Base-by-base conservation (phyloP, 2,797 vertebrate species). In the Crocidura indochinensis region DNA sequence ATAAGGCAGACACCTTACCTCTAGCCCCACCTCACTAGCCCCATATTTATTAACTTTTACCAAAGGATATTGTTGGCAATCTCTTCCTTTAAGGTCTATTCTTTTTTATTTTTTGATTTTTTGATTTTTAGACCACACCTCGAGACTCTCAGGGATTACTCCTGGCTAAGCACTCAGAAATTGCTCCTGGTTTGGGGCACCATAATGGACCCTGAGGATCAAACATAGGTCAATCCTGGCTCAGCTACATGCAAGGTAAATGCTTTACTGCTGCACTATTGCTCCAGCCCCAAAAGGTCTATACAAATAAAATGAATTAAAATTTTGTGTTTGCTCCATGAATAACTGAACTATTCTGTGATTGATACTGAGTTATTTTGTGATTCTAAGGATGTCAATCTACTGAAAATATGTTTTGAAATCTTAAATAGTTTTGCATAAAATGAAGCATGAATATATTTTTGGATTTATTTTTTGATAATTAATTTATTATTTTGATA, bases 231-330 rank as follows among this genome's bases (percentile, higher is more conserved):
- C 38, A 2, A 38, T 38, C 38, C 38, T 38, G 38, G 38, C 38
- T 38, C 38, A 38, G 5, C 38, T 38, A 38, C 38, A 38, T 38
- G 38, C 38, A 38, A 38, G 38, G 38, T 38, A 38, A 38, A 38
- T 38, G 38, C 38, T 5, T 38, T 38, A 38, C 38, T 38, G 38
- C 38, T 38, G 5, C 38, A 38, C 38, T 38, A 38, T 38, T 38
- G 38, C 5, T 38, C 38, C 38, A 38, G 38, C 38, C 38, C 38
- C 38, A 2, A 38, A 38, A 38, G 38, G 38, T 38, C 38, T 38
- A 38, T n/a, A 27, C 87, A 47, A 95, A 76, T 91, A 86, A 91
- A 90, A 76, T 24, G 60, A 94, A 93, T 95, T 94, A 86, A 49
- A 93, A 80, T 90, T 92, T 92, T 69, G 5, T 76, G 14, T 78